Evolutionary conservation across 2,888 invertebrate genomes (phyloP), one percentile per base, ranked within the genome.

Genomic region (Yponomeuta malinellus): DNA sequence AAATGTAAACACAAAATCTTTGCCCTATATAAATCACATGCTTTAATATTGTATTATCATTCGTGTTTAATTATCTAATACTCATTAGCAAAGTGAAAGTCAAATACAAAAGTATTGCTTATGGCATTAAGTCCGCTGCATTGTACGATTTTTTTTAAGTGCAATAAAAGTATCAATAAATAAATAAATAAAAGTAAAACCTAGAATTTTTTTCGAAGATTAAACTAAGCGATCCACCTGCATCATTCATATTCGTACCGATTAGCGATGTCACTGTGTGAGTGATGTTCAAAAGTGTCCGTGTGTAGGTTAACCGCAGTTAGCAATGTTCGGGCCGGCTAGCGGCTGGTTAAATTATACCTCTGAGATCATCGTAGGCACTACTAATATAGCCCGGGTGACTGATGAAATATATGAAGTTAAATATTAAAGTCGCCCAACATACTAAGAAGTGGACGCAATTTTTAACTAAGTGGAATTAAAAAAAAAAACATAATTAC

Each of bases 331-430:
- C 15, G 15, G 52, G 68, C 70, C 70, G 72, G 43, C 72, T 64
- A 71, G 72, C 70, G 72, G 43, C 72, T 64, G 72, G 72, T 73
- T 76, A 74, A 75, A 77, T 78, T 76, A 76, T 76, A 76, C 76
- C 74, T 67, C 73, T 77, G 77, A 78, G 74, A 72, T 78, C 78
- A 78, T 75, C 74, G 59, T 71, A 70, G 73, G 72, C 76, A 76
- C 73, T 74, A 29, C 48, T 48, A 64, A 64, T 64, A 23, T 64
- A 29, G 64, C 23, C 64, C 31, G 52, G 52, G 52, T 12, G 15
- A 59, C 52, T 59, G 52, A 2, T 59, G 5, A 15, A 59, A 59
- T 59, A 59, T 52, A 52, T 12, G 4, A 4, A 4, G 12, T 52
- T 52, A 1, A 52, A 52, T 52, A 52, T 52, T 10, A 4, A 2